Percentiles rank a stretch among this genome's conserved stretches.
Conservation (phyloP, 2,888 invertebrate genomes). For the Stenchaetothrips biformis region DNA sequence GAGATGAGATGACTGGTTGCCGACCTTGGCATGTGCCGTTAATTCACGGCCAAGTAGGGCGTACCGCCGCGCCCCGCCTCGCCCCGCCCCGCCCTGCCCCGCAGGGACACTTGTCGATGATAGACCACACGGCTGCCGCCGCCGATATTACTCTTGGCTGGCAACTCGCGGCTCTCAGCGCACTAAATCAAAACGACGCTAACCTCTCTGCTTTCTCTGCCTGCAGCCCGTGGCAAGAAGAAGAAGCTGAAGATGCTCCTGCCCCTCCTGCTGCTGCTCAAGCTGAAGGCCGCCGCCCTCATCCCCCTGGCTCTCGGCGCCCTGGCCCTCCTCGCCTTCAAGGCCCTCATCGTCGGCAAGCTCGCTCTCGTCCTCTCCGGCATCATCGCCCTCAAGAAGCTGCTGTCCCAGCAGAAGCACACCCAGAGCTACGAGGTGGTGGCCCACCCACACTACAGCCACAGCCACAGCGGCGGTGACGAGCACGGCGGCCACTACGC, state of each 20-base stretch:
- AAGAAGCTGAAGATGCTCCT: conserved; percentile 70
- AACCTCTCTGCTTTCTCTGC: conserved; percentile 30
- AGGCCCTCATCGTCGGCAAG: conserved; percentile 78
- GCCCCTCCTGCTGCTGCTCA: conserved; percentile 69
- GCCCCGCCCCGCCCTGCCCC: background rate
- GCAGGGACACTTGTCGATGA: background rate
- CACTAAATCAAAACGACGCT: background rate
- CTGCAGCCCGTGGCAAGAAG: conserved; percentile 72
- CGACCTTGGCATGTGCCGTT: background rate
- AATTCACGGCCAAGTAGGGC: background rate
- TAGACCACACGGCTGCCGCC: no score
- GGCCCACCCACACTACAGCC: conserved; percentile 53
- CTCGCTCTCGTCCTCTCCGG: conserved; percentile 72
- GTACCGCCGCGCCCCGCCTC: background rate
- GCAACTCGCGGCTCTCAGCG: background rate
- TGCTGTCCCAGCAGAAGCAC: conserved; percentile 61
- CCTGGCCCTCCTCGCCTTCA: conserved; percentile 74
- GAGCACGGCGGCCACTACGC: conserved; percentile 61
- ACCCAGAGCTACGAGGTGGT: conserved; percentile 73
- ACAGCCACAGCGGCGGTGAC: conserved; percentile 54
- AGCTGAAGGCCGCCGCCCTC: conserved; percentile 72
- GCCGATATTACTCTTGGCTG: conserved; percentile 7
- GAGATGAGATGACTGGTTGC: no score
- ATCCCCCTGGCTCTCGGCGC: conserved; percentile 71
- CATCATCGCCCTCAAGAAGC: conserved; percentile 73